Conservation (phyloP, 2,888 invertebrate genomes). For the Protophormia terraenovae region DNA sequence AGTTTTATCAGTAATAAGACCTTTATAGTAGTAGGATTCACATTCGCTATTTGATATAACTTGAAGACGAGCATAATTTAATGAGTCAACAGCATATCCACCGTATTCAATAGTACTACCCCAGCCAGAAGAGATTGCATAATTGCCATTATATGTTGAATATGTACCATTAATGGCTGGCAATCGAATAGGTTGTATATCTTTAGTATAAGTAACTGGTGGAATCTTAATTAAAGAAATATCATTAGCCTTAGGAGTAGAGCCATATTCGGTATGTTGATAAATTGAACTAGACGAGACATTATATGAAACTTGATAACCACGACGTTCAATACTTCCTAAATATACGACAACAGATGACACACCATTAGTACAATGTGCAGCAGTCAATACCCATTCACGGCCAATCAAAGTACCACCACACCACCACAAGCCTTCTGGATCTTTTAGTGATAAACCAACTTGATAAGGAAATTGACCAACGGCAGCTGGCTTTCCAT, state of each 20-base stretch:
- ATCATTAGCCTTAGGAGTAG: slow-evolving; percentile 71
- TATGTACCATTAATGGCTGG: slow-evolving; percentile 59
- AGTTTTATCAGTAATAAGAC: not conserved
- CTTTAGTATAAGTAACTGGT: slow-evolving; percentile 47
- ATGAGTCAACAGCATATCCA: not conserved
- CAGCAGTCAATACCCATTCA: slow-evolving; percentile 37
- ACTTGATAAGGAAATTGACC: slow-evolving; percentile 70
- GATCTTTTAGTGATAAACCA: slow-evolving; percentile 71
- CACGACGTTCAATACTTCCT: slow-evolving; percentile 72
- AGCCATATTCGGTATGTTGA: not conserved
- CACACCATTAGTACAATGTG: slow-evolving; percentile 42
- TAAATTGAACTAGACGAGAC: slow-evolving; percentile 74
- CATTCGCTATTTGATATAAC: not conserved
- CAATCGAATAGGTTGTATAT: slow-evolving; percentile 68
- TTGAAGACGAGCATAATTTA: not conserved
- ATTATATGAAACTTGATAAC: slow-evolving; percentile 68
- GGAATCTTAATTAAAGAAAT: slow-evolving; percentile 75
- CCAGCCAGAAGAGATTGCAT: not conserved
- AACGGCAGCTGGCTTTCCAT: slow-evolving; percentile 63
- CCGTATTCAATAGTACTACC: not conserved
- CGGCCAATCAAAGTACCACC: slow-evolving; percentile 71
- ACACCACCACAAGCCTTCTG: slow-evolving; percentile 69
- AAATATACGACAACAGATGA: slow-evolving; percentile 71
- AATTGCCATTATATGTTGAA: not conserved
- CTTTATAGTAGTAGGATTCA: not conserved